Evolutionary conservation across 1,140 invertebrate genomes (phyloP).

Genomic region (Calliopsis andreniformis): DNA sequence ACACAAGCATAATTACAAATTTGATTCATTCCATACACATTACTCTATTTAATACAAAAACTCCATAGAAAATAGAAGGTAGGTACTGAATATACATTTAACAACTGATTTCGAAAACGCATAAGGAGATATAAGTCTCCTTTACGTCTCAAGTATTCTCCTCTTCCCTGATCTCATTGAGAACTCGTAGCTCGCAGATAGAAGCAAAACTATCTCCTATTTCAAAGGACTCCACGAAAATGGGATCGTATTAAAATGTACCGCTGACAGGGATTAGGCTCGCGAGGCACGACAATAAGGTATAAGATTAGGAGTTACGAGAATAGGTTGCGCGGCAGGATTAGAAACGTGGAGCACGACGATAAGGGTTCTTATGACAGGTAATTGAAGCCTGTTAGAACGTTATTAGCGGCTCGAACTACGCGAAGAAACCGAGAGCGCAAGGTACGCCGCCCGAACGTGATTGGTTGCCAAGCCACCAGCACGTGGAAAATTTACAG

Average conservation of each 20-base stretch:
- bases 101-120: too few species aligned
- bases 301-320: conserved; percentile 38
- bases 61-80: too few species aligned
- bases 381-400: conserved; percentile 11
- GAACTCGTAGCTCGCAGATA: conserved; percentile 10
- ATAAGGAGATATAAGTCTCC: too few species aligned
- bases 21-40: background rate
- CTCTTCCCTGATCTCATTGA: background rate
- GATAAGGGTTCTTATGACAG: conserved; percentile 29
- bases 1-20: too few species aligned
- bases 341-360: conserved; percentile 25
- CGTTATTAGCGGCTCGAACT: conserved; percentile 20
- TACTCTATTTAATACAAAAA: too few species aligned
- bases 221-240: background rate
- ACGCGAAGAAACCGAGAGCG: background rate
- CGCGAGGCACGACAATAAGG: conserved; percentile 19
- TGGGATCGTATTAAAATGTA: conserved; percentile 34
- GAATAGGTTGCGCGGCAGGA: conserved; percentile 22
- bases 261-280: background rate
- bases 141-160: background rate
- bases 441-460: background rate
- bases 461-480: conserved; percentile 14
- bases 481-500: conserved; percentile 14
- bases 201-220: background rate
- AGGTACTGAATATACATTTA: too few species aligned